These are phyloP conservation scores for Nomada fabriciana DNA, from an alignment of 2,888 invertebrate genomes.

Conservation along the genomic window DNA sequence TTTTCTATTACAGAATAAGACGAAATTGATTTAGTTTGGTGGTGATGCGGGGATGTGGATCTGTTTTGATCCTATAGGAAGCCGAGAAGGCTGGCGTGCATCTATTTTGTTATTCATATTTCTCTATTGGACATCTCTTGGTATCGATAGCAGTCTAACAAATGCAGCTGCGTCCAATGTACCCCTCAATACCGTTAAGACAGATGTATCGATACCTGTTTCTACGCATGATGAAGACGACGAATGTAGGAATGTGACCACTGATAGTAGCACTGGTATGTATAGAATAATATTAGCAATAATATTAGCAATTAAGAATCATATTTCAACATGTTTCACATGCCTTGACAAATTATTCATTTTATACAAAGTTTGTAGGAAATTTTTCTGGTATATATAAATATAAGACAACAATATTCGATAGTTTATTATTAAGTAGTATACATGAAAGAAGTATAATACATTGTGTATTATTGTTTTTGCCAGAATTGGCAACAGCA, in stretches of 20 bases:
- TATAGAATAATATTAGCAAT: not conserved
- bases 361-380: not conserved
- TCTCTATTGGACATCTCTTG: slow-evolving; percentile 75
- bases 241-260: slow-evolving; percentile 81
- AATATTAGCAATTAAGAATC: too few relatives aligned
- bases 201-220: slow-evolving; percentile 82
- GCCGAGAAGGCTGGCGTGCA: slow-evolving; percentile 81
- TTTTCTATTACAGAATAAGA: slow-evolving; percentile 61
- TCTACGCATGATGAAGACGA: slow-evolving; percentile 72
- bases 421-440: not conserved
- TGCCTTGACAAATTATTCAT: not conserved
- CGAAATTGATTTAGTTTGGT: slow-evolving; percentile 69
- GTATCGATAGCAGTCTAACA: slow-evolving; percentile 79
- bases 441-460: too few relatives aligned
- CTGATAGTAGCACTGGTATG: slow-evolving; percentile 76
- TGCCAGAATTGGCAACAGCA: too few relatives aligned
- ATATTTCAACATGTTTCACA: not conserved
- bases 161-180: slow-evolving; percentile 83
- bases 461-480: too few relatives aligned
- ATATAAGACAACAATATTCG: not conserved
- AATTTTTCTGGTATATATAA: not conserved
- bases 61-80: slow-evolving; percentile 80
- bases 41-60: slow-evolving; percentile 84
- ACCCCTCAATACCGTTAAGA: slow-evolving; percentile 75
- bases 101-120: slow-evolving; percentile 77